Percentiles rank a stretch among this genome's conserved stretches.
These are phyloP conservation scores for Leptobrachium leishanense DNA, from an alignment of 2,113 vertebrate genomes.

Conservation along the genomic window DNA sequence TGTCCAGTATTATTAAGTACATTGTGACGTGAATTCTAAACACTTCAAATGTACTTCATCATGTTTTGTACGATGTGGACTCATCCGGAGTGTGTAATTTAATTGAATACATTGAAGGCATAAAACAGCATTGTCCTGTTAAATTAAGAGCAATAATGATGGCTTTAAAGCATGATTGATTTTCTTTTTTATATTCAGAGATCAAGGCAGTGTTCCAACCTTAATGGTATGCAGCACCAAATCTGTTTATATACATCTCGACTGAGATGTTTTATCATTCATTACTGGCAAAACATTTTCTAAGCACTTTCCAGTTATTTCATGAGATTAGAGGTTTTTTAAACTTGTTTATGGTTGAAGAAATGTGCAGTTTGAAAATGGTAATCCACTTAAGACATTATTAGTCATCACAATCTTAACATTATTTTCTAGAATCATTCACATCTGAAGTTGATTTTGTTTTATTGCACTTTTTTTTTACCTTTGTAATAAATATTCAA, in stretches of 20 bases:
- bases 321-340: constrained; percentile 2
- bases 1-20: too few species aligned
- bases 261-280: constrained; percentile 7
- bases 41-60: background rate
- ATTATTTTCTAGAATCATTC: background rate
- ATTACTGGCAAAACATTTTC: constrained; percentile 8
- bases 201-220: constrained; percentile 2
- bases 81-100: constrained; percentile 12
- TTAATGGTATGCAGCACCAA: constrained; percentile 2
- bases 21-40: too few species aligned
- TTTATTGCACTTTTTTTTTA: background rate
- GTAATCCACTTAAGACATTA: background rate
- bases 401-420: background rate
- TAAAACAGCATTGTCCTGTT: constrained; percentile 22
- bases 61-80: constrained; percentile 1
- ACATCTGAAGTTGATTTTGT: background rate
- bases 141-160: constrained; percentile 20
- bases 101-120: constrained; percentile 8
- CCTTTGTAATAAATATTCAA: too few species aligned
- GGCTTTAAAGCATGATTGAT: constrained; percentile 23
- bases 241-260: constrained; percentile 1
- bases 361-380: background rate
- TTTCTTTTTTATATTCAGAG: background rate
- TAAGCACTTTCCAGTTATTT: constrained; percentile 7
- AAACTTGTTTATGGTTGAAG: background rate